phyloP scores from a whole-genome alignment of 1,140 invertebrate species.

The Nasonia longicornis region DNA sequence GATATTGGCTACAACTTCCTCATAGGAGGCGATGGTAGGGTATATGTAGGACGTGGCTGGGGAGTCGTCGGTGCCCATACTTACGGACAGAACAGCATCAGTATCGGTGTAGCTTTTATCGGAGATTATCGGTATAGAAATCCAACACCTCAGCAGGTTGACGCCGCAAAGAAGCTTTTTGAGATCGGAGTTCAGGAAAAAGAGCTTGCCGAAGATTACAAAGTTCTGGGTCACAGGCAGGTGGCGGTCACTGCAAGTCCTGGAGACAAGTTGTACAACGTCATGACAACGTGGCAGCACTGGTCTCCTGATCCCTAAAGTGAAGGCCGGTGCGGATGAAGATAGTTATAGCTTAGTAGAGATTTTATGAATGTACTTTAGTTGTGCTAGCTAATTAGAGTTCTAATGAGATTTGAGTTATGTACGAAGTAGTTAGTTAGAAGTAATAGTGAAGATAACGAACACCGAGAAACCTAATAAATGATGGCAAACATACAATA shows the following conservation, averaged over 20 bases:
- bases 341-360: too few relatives aligned
- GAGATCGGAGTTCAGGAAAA: constrained; percentile 72
- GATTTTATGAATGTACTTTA: too few relatives aligned
- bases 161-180: constrained; percentile 73
- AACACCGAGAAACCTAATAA: too few relatives aligned
- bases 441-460: too few relatives aligned
- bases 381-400: too few relatives aligned
- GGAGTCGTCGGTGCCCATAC: constrained; percentile 79
- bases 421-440: too few relatives aligned
- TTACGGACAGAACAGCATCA: constrained; percentile 75
- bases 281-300: constrained; percentile 76
- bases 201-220: constrained; percentile 74
- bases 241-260: constrained; percentile 76
- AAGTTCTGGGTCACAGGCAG: constrained; percentile 78
- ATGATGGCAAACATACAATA: too few relatives aligned
- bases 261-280: constrained; percentile 73
- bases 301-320: constrained; percentile 57
- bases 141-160: constrained; percentile 67
- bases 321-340: too few relatives aligned
- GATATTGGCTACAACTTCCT: constrained; percentile 83
- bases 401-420: too few relatives aligned
- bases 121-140: constrained; percentile 38
- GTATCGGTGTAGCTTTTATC: constrained; percentile 82
- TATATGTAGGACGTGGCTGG: constrained; percentile 84
- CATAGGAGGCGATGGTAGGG: constrained; percentile 81